A percentile compares a stretch with the other conserved stretches of the same genome.
Conservation (phyloP, 2,888 invertebrate species). For the Morpho helenor region DNA sequence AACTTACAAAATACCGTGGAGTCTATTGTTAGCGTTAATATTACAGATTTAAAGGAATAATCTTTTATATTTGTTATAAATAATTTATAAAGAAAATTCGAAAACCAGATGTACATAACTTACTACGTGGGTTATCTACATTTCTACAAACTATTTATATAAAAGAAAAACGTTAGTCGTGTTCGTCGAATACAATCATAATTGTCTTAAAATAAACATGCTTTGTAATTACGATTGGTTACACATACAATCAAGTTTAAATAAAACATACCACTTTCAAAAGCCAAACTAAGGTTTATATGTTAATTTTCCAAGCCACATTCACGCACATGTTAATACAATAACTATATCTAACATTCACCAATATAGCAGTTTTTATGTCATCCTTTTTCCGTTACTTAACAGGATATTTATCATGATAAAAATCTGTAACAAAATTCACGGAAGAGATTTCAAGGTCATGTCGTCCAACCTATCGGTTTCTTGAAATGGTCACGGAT, state of each 20-base stretch:
- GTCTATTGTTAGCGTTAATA: constrained; percentile 19
- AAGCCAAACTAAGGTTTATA: constrained; percentile 22
- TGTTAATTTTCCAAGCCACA: constrained; percentile 31
- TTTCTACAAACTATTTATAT: constrained; percentile 62
- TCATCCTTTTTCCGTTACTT: not conserved
- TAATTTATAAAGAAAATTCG: constrained; percentile 21
- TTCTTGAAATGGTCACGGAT: constrained; percentile 80
- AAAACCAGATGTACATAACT: constrained; percentile 35
- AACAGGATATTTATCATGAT: too few species aligned
- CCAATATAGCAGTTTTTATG: constrained; percentile 14
- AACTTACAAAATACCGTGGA: constrained; percentile 24
- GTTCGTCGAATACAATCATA: constrained; percentile 46
- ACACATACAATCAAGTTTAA: constrained; percentile 34
- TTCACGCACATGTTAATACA: constrained; percentile 32
- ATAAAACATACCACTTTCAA: constrained; percentile 12
- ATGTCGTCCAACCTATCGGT: constrained; percentile 21
- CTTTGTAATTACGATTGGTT: constrained; percentile 43
- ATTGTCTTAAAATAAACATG: constrained; percentile 59
- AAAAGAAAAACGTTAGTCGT: constrained; percentile 38
- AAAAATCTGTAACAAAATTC: constrained; percentile 3
- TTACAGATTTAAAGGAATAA: constrained; percentile 21
- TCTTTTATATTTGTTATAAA: constrained; percentile 20
- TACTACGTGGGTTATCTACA: constrained; percentile 69
- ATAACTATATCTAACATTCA: constrained; percentile 19
- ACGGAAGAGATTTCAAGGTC: constrained; percentile 33